phyloP scores from a whole-genome alignment of 2,888 invertebrate species.

The Stenichneumon culpator region DNA sequence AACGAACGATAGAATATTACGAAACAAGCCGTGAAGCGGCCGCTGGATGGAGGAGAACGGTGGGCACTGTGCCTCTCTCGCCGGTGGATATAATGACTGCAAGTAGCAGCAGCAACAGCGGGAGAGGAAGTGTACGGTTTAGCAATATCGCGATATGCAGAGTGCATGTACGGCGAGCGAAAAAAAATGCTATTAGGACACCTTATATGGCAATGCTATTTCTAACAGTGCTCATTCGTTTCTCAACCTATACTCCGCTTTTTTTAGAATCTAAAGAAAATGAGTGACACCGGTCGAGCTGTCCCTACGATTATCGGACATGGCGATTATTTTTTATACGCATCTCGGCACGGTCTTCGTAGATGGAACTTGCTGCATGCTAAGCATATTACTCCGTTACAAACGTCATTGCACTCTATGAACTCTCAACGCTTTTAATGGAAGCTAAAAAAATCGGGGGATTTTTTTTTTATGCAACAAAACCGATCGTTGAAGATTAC shows the following conservation, averaged over 20 bases:
- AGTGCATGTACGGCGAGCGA: not conserved
- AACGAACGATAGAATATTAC: slow-evolving; percentile 59
- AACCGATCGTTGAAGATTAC: no score
- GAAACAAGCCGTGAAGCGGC: slow-evolving; percentile 41
- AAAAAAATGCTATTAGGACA: slow-evolving; percentile 8
- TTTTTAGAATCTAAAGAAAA: not conserved
- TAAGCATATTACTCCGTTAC: no score
- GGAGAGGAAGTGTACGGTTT: slow-evolving; percentile 44
- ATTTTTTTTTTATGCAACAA: no score
- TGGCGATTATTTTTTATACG: no score
- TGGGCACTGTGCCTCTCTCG: slow-evolving; percentile 14
- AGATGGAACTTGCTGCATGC: no score
- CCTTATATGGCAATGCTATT: not conserved
- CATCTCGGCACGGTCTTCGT: no score
- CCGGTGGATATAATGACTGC: slow-evolving; percentile 23
- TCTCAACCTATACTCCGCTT: not conserved
- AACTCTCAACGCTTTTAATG: no score
- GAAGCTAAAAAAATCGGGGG: no score
- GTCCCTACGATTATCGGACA: no score
- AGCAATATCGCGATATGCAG: slow-evolving; percentile 39
- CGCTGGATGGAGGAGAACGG: slow-evolving; percentile 19
- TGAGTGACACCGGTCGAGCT: no score
- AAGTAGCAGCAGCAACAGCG: slow-evolving; percentile 5
- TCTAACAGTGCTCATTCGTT: not conserved
- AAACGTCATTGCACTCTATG: no score